Evolutionary conservation across 2,797 vertebrate genomes (phyloP).

Genomic region (Percopsis omiscomaycus): DNA sequence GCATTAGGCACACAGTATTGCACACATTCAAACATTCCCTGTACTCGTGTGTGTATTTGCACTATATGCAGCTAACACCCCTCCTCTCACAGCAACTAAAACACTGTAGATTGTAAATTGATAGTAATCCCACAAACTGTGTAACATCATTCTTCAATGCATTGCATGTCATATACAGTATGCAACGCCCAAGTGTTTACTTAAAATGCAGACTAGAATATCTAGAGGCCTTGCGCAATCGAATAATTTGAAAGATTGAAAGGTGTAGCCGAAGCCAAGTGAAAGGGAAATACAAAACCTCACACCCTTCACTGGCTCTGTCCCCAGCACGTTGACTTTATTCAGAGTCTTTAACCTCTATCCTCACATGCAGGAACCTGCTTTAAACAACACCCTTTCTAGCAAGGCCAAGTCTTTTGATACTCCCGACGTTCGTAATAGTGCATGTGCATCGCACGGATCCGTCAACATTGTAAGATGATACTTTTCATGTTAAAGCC

Average conservation of each 20-base stretch:
- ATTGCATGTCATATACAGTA: not conserved
- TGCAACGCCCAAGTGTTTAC: not conserved
- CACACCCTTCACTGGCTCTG: constrained; percentile 14
- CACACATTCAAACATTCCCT: not conserved
- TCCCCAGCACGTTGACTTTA: constrained; percentile 26
- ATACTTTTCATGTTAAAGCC: constrained; percentile 8
- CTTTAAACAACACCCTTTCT: constrained; percentile 24
- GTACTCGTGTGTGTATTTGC: too few relatives aligned
- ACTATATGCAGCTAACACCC: too few relatives aligned
- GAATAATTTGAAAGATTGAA: not conserved
- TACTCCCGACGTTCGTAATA: constrained; percentile 25
- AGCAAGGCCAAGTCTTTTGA: constrained; percentile 39
- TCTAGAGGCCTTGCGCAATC: not conserved
- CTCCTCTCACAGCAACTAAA: too few relatives aligned
- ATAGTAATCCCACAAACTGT: too few relatives aligned
- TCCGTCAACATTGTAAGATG: too few relatives aligned
- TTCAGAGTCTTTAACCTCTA: constrained; percentile 15
- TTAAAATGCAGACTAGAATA: not conserved
- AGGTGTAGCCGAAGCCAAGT: not conserved
- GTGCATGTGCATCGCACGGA: not conserved
- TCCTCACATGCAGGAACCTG: constrained; percentile 39
- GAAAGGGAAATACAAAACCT: constrained; percentile 1
- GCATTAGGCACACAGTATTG: constrained; percentile 7
- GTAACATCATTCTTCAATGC: too few relatives aligned
- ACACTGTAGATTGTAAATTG: too few relatives aligned